These are phyloP conservation scores for Galbula dea DNA, from an alignment of 2,113 vertebrate species.

Conservation along the genomic window DNA sequence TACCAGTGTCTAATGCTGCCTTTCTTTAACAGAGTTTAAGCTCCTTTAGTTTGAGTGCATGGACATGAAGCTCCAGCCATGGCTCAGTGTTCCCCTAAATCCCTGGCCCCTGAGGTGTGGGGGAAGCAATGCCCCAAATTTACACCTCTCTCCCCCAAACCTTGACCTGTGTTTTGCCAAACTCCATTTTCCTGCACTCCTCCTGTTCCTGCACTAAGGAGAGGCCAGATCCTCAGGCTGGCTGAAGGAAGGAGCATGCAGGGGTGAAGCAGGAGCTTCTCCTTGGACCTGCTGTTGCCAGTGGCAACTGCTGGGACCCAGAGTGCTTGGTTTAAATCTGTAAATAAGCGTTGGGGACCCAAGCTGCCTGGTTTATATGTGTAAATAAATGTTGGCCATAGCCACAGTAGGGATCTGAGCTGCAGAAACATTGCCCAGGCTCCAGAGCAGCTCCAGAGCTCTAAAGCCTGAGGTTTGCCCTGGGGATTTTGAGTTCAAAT, in stretches of 20 bases:
- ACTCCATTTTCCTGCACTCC: neutral
- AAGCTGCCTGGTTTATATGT: neutral
- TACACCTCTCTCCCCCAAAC: neutral
- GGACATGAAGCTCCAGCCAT: fast-evolving
- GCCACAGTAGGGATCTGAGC: neutral
- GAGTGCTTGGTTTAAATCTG: no score
- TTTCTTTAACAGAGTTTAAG: neutral
- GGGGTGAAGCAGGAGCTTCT: neutral
- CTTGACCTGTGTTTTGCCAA: neutral
- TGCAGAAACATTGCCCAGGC: neutral
- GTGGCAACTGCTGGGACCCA: no score
- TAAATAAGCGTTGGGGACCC: neutral
- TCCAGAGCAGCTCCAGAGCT: neutral
- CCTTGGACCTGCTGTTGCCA: neutral
- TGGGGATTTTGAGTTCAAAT: neutral
- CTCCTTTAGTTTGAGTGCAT: neutral
- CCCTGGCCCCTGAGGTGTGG: neutral
- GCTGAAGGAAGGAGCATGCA: neutral
- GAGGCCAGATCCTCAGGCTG: neutral
- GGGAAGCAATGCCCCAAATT: neutral
- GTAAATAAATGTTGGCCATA: fast-evolving
- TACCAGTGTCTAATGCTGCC: neutral
- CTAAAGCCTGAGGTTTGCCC: neutral
- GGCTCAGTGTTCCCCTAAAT: neutral
- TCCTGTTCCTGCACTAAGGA: neutral